phyloP scores from a whole-genome alignment of 2,888 invertebrate species.

The Augiades crinisus region DNA sequence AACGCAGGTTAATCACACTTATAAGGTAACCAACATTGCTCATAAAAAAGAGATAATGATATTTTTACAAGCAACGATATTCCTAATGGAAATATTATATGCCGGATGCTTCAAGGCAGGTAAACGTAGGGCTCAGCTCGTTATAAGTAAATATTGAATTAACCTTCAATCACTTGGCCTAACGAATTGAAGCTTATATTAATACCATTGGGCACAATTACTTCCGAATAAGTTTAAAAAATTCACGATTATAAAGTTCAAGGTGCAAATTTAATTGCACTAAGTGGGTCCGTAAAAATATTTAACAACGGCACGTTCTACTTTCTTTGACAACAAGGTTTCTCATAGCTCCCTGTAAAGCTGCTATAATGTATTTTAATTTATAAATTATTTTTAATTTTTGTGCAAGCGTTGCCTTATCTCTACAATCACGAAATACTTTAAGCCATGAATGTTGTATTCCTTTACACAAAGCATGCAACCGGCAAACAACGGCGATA shows the following conservation, averaged over 20 bases:
- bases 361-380: not conserved
- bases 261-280: not conserved
- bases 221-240: constrained; percentile 10
- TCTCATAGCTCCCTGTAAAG: constrained; percentile 12
- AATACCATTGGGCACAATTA: not conserved
- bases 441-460: too few relatives aligned
- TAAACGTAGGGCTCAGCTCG: too few relatives aligned
- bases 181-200: not conserved
- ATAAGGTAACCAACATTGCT: too few relatives aligned
- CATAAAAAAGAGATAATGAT: too few relatives aligned
- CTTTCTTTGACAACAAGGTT: constrained; percentile 22
- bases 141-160: not conserved
- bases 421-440: not conserved
- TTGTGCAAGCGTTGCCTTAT: not conserved
- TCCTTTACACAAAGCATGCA: not conserved
- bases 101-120: too few relatives aligned
- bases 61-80: too few relatives aligned
- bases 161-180: not conserved
- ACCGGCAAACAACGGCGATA: too few relatives aligned
- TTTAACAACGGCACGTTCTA: constrained; percentile 1
- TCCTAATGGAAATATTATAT: too few relatives aligned
- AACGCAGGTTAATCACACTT: too few relatives aligned
- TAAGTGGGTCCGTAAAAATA: not conserved
- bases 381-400: constrained; percentile 8
- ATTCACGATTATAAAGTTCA: constrained; percentile 5